Conservation (phyloP, 2,113 vertebrate genomes). For the Pao palembangensis region DNA sequence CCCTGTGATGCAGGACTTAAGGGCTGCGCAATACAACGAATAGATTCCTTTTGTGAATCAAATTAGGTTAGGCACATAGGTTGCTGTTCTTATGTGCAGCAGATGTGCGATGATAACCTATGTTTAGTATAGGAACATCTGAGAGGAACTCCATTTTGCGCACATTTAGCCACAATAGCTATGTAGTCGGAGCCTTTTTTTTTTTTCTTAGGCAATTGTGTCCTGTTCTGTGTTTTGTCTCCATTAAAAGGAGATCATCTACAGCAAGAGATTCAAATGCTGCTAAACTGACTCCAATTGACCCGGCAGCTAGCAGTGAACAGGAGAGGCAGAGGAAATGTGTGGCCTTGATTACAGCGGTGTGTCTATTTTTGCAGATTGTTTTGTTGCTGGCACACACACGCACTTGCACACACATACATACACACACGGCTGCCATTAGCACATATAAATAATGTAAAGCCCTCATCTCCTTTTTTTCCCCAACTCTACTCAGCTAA, state of each 20-base stretch:
- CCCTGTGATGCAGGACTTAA: slow-evolving; percentile 58
- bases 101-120: slow-evolving; percentile 37
- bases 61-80: slow-evolving; percentile 58
- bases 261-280: slow-evolving; percentile 86
- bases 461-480: slow-evolving; percentile 63
- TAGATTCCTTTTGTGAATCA: slow-evolving; percentile 66
- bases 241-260: slow-evolving; percentile 78
- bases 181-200: slow-evolving; percentile 11
- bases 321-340: slow-evolving; percentile 86
- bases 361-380: slow-evolving; percentile 91
- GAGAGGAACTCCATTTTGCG: slow-evolving; percentile 24
- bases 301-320: slow-evolving; percentile 86
- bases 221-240: slow-evolving; percentile 63
- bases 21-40: slow-evolving; percentile 66
- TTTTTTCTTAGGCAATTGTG: slow-evolving; percentile 47
- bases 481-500: slow-evolving; percentile 90
- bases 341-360: slow-evolving; percentile 93
- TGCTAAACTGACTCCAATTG: slow-evolving; percentile 91
- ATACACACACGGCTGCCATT: slow-evolving; percentile 93
- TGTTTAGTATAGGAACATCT: slow-evolving; percentile 22
- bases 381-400: slow-evolving; percentile 85
- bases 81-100: slow-evolving; percentile 54
- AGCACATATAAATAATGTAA: slow-evolving; percentile 99
- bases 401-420: slow-evolving; percentile 15
- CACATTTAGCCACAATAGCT: slow-evolving; percentile 35